Conservation (phyloP, 2,113 vertebrate species). For the Dicaeum eximium region DNA sequence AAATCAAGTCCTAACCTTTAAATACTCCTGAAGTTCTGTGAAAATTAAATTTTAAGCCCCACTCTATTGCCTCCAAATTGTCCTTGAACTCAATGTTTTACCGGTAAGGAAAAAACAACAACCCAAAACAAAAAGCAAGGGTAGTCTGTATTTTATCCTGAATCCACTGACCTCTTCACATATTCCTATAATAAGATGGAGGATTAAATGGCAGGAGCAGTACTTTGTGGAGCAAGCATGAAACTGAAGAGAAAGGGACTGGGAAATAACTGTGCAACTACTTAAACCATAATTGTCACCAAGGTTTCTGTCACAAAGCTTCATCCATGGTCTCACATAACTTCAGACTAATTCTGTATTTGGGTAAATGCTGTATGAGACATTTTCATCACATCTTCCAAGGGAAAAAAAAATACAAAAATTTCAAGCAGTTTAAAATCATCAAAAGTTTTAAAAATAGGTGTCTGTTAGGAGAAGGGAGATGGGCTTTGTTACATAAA, state of each 20-base stretch:
- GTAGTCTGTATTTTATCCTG: background rate
- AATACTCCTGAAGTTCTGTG: background rate
- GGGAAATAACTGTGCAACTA: background rate
- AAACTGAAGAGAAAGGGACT: background rate
- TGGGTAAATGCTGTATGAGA: background rate
- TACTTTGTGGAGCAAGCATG: background rate
- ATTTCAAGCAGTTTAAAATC: background rate
- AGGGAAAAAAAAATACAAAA: background rate
- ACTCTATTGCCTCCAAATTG: background rate
- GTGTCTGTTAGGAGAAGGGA: background rate
- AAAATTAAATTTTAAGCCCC: background rate
- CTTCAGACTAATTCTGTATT: background rate
- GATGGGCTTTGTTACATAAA: background rate
- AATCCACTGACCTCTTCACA: background rate
- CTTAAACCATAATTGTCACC: background rate
- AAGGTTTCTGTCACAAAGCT: background rate
- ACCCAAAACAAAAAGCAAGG: background rate
- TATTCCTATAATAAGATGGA: background rate
- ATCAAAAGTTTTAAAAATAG: background rate
- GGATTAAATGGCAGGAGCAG: background rate
- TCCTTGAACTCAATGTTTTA: background rate
- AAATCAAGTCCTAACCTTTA: background rate
- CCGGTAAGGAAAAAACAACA: background rate
- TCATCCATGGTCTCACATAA: background rate
- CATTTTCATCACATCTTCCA: background rate